phyloP scores from a whole-genome alignment of 2,797 vertebrate species.

The Alosa sapidissima region DNA sequence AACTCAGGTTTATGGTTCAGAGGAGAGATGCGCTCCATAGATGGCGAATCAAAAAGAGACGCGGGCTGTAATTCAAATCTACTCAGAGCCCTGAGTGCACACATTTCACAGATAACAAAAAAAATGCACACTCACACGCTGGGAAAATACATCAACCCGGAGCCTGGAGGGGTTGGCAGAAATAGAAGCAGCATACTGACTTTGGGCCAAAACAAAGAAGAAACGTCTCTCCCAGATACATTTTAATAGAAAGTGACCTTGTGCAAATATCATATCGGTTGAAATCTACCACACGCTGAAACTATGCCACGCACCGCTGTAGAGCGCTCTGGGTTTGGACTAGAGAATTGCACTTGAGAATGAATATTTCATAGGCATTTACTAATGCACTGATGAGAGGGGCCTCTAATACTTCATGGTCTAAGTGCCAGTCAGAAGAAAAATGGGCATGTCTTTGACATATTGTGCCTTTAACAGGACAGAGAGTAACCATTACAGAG shows the following conservation, averaged over 20 bases:
- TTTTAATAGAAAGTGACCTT: slow-evolving; percentile 19
- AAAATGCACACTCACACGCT: slow-evolving; percentile 17
- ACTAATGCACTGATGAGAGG: slow-evolving; percentile 30
- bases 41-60: slow-evolving; percentile 11
- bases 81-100: slow-evolving; percentile 1
- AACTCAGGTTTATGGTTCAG: background rate
- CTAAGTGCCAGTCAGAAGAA: slow-evolving; percentile 33
- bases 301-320: background rate
- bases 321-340: background rate
- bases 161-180: slow-evolving; percentile 1
- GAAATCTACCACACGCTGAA: background rate
- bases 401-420: background rate
- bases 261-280: background rate
- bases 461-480: background rate
- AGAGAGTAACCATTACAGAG: slow-evolving; percentile 15
- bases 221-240: slow-evolving; percentile 26
- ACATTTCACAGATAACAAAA: slow-evolving; percentile 32
- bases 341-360: slow-evolving; percentile 26
- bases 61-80: background rate
- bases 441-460: background rate
- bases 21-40: background rate
- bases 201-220: background rate
- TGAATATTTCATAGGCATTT: slow-evolving; percentile 43
- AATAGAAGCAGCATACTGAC: slow-evolving; percentile 7
- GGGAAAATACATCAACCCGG: slow-evolving; percentile 21